Conservation (phyloP, 2,888 invertebrate species). For the Patella depressa region DNA sequence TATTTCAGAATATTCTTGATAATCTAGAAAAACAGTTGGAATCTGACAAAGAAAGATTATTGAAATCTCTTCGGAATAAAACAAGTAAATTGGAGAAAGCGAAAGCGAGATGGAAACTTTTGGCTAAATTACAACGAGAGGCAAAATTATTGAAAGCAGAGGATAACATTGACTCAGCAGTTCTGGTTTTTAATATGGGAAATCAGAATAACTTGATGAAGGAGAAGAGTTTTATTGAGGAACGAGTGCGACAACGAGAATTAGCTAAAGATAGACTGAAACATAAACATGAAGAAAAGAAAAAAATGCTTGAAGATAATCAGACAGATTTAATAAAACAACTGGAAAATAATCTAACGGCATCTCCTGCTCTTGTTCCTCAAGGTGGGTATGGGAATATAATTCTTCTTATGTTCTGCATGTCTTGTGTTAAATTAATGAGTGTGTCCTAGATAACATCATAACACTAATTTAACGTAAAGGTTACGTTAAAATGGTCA, state of each 20-base stretch:
- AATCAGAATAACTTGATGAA: constrained; percentile 43
- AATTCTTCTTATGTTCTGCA: too few species aligned
- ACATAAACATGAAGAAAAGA: constrained; percentile 34
- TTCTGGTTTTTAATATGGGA: constrained; percentile 48
- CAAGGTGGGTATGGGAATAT: too few species aligned
- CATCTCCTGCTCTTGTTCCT: too few species aligned
- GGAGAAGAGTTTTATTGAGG: constrained; percentile 49
- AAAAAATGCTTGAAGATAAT: constrained; percentile 13
- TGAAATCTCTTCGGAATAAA: constrained; percentile 50
- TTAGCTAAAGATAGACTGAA: constrained; percentile 57
- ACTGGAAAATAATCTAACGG: not conserved
- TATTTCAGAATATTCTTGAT: constrained; percentile 58
- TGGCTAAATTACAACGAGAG: constrained; percentile 56
- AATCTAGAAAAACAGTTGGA: constrained; percentile 57
- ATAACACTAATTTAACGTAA: too few species aligned
- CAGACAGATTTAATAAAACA: not conserved
- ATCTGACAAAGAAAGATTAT: constrained; percentile 57
- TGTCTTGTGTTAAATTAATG: too few species aligned
- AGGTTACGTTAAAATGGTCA: too few species aligned
- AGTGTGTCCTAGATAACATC: too few species aligned
- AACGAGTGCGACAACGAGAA: constrained; percentile 55
- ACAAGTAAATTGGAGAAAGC: constrained; percentile 47
- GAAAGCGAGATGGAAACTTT: constrained; percentile 51
- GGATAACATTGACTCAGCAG: constrained; percentile 58
- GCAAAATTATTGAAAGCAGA: constrained; percentile 52